Evolutionary conservation across 2,113 vertebrate species (phyloP).

Genomic region (Pteruthius melanotis): DNA sequence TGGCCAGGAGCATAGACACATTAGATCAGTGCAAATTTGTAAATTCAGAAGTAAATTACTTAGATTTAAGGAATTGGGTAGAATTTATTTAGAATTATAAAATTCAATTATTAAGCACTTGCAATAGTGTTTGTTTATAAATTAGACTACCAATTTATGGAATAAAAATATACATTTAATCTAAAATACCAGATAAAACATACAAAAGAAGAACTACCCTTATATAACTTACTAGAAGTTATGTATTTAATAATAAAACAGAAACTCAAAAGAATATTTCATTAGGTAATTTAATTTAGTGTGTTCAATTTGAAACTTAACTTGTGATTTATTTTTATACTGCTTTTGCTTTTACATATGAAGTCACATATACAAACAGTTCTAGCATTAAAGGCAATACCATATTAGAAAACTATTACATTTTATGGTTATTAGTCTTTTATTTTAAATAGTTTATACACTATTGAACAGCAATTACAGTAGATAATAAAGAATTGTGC

Average conservation of each 20-base stretch:
- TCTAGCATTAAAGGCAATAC: constrained; percentile 9
- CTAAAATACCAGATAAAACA: background rate
- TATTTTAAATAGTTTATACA: constrained; percentile 30
- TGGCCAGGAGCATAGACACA: background rate
- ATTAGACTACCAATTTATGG: background rate
- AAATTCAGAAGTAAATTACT: background rate
- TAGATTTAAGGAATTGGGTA: background rate
- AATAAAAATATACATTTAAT: background rate
- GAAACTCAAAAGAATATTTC: background rate
- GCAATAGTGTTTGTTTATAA: background rate
- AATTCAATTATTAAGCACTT: background rate
- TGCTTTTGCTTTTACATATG: constrained; percentile 21
- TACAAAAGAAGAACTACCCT: background rate
- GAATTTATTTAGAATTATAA: background rate
- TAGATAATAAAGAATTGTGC: constrained; percentile 22
- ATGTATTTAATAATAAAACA: background rate
- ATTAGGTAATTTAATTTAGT: constrained; percentile 5
- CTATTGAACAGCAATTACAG: constrained; percentile 25
- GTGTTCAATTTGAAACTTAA: constrained; percentile 12
- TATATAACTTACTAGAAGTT: background rate
- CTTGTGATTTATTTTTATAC: constrained; percentile 21
- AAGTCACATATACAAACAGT: constrained; percentile 19
- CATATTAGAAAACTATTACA: constrained; percentile 23
- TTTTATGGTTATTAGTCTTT: background rate
- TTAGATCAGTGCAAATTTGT: background rate